A percentile compares a stretch with the other conserved stretches of the same genome.
phyloP scores from a whole-genome alignment of 1,140 invertebrate species.

The Medauroidea extradentata region DNA sequence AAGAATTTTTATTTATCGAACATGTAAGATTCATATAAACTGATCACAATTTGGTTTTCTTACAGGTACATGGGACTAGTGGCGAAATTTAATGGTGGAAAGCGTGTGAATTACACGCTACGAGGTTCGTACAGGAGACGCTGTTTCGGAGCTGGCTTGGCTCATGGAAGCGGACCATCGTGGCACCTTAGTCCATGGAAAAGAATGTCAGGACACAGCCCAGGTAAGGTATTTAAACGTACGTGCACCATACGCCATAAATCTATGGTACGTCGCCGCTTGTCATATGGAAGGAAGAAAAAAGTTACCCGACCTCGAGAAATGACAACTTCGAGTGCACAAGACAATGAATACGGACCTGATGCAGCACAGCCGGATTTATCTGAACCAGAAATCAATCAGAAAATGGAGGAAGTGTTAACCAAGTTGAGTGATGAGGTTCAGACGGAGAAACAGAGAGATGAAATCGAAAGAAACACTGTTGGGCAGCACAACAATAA shows the following conservation, averaged over 20 bases:
- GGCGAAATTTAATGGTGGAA: not conserved
- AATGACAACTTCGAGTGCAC: not conserved
- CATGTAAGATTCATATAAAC: too few species aligned
- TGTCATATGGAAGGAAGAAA: not conserved
- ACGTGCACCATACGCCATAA: not conserved
- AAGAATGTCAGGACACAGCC: not conserved
- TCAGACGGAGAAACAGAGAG: not conserved
- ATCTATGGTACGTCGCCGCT: not conserved
- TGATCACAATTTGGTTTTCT: too few species aligned
- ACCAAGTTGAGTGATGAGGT: not conserved
- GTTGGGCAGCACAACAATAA: not conserved
- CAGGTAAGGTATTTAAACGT: not conserved
- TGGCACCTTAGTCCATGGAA: not conserved
- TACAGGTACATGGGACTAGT: not conserved
- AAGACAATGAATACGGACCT: not conserved
- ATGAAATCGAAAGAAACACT: not conserved
- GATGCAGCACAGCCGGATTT: constrained; percentile 1
- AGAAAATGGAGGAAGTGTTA: not conserved
- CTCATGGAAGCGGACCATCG: not conserved
- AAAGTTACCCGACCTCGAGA: not conserved
- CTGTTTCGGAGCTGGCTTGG: not conserved
- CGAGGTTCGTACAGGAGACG: not conserved
- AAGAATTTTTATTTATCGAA: too few species aligned
- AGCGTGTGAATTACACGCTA: not conserved
- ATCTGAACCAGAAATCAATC: not conserved